Conservation (phyloP, 2,113 vertebrate species). For the Merops nubicus region DNA sequence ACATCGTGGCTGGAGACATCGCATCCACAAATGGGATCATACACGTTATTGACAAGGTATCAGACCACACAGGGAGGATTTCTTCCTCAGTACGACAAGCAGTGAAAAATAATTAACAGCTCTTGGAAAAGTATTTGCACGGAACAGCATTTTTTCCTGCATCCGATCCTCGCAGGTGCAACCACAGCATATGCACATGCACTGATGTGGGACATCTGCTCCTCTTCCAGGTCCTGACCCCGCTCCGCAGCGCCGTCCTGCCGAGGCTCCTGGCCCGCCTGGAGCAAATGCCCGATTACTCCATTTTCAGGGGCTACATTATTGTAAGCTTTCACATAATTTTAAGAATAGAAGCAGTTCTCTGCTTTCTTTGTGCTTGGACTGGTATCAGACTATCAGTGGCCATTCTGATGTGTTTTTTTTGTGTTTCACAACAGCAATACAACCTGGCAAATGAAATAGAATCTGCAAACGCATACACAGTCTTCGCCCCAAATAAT, state of each 20-base stretch:
- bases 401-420: neutral
- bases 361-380: neutral
- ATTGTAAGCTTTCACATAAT: constrained; percentile 74
- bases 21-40: constrained; percentile 88
- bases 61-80: accelerated
- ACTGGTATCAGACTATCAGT: neutral
- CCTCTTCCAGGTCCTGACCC: constrained; percentile 83
- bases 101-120: neutral
- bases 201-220: neutral
- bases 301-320: constrained; percentile 85
- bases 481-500: constrained; percentile 88
- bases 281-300: constrained; percentile 83
- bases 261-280: constrained; percentile 80
- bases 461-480: constrained; percentile 79
- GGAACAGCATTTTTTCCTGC: neutral
- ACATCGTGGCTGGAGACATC: constrained; percentile 76
- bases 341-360: neutral
- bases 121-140: neutral
- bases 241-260: constrained; percentile 75
- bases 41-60: constrained; percentile 88
- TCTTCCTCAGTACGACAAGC: neutral
- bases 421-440: constrained; percentile 74
- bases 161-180: neutral
- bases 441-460: constrained; percentile 81
- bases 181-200: no score